phyloP scores from a whole-genome alignment of 2,113 vertebrate genomes.

The Neotoma lepida region DNA sequence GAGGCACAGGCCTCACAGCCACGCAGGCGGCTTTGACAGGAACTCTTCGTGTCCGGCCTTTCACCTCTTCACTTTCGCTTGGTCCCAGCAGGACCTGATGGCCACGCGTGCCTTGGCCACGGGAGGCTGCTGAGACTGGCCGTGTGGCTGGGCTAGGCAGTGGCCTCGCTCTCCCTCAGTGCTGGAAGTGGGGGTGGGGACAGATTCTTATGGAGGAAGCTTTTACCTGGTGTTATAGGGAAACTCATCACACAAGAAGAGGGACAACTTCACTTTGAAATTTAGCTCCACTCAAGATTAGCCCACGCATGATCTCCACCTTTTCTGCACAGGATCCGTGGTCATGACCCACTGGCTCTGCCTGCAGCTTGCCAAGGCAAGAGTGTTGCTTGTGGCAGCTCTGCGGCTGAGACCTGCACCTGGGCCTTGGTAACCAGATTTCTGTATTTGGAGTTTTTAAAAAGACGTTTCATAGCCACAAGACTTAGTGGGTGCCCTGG shows the following conservation, averaged over 20 bases:
- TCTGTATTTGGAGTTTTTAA: conserved; percentile 77
- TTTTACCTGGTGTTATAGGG: conserved; percentile 85
- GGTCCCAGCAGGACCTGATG: conserved; percentile 83
- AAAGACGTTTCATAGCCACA: conserved; percentile 79
- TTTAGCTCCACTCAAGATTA: conserved; percentile 83
- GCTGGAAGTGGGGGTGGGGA: conserved; percentile 82
- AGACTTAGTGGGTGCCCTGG: conserved; percentile 82
- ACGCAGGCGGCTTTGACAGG: conserved; percentile 85
- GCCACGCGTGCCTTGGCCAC: conserved; percentile 83
- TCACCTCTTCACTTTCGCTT: conserved; percentile 85
- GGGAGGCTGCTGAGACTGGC: conserved; percentile 83
- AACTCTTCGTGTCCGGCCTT: conserved; percentile 85
- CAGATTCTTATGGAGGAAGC: conserved; percentile 83
- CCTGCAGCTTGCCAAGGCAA: conserved; percentile 85
- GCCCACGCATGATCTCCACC: conserved; percentile 68
- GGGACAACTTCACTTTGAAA: conserved; percentile 84
- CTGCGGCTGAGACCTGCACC: conserved; percentile 81
- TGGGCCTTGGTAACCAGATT: conserved; percentile 83
- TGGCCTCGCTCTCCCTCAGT: conserved; percentile 80
- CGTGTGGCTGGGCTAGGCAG: conserved; percentile 52
- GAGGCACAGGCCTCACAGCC: conserved; percentile 83
- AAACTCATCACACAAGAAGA: conserved; percentile 75
- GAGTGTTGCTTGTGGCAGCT: conserved; percentile 85
- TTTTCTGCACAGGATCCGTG: conserved; percentile 80
- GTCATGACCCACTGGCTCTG: conserved; percentile 80